A percentile compares a stretch with the other conserved stretches of the same genome.
phyloP scores from a whole-genome alignment of 1,140 invertebrate genomes.

The Lordiphosa stackelbergi region DNA sequence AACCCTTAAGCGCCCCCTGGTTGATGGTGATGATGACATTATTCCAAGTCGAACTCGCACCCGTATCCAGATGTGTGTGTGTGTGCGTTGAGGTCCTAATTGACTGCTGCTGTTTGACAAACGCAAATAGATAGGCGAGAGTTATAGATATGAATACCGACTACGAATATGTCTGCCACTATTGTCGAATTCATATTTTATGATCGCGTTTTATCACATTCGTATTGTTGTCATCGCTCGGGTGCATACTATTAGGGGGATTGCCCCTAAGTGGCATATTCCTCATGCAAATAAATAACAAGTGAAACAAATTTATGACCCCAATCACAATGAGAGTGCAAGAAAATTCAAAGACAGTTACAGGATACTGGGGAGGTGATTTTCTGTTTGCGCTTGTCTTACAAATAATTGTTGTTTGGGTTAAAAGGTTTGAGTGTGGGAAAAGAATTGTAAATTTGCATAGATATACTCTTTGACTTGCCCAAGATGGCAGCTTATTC shows the following conservation, averaged over 20 bases:
- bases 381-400: too few relatives aligned
- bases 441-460: too few relatives aligned
- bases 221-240: conserved; percentile 10
- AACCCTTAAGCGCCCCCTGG: conserved; percentile 26
- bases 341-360: conserved; percentile 1
- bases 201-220: conserved; percentile 20
- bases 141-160: conserved; percentile 23
- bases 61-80: conserved; percentile 13
- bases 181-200: conserved; percentile 46
- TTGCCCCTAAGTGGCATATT: conserved; percentile 35
- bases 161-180: conserved; percentile 19
- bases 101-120: conserved; percentile 72
- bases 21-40: conserved; percentile 24
- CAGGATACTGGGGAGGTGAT: background rate
- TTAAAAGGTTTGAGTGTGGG: too few relatives aligned
- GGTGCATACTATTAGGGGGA: conserved; percentile 29
- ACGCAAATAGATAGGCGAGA: conserved; percentile 55
- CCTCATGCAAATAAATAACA: conserved; percentile 67
- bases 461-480: too few relatives aligned
- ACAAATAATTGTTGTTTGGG: too few relatives aligned
- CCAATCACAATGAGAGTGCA: conserved; percentile 11
- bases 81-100: conserved; percentile 52
- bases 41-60: conserved; percentile 18
- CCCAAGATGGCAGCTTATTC: too few relatives aligned
- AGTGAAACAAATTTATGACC: conserved; percentile 54